Percentiles rank a stretch among this genome's conserved stretches.
Evolutionary conservation across 92 coral and sea anemone species (phyloP).

Genomic region (Parazoanthus atlanticus): DNA sequence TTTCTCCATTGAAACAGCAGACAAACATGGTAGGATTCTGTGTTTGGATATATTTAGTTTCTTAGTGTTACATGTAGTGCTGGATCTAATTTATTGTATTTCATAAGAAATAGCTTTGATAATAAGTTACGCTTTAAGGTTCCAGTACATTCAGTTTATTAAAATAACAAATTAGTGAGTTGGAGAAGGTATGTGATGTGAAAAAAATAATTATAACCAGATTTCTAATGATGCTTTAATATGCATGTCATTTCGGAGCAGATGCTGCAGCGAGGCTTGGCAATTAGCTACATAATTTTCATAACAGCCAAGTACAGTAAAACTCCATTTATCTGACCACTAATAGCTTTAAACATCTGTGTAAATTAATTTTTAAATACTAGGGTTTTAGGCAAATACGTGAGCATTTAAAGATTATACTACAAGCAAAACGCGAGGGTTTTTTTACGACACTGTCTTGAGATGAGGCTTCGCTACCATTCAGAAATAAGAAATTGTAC

Average conservation of each 20-base stretch:
- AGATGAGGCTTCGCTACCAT: background rate
- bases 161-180: no score
- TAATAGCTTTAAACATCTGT: background rate
- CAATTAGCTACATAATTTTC: no score
- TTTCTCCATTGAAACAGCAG: background rate
- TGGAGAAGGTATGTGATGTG: no score
- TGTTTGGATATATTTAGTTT: background rate
- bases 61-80: background rate
- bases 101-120: no score
- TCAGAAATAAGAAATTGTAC: background rate
- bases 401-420: background rate
- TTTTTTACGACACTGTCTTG: background rate
- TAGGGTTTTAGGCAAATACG: background rate
- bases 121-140: no score
- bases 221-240: no score
- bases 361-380: no score
- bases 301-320: background rate
- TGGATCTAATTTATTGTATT: no score
- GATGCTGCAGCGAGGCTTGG: background rate
- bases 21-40: background rate
- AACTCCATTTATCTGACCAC: background rate
- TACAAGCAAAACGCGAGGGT: background rate
- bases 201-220: no score
- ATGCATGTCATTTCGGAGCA: no score
- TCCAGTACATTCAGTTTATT: no score